phyloP scores from a whole-genome alignment of 2,113 vertebrate genomes.

The Guaruba guarouba region DNA sequence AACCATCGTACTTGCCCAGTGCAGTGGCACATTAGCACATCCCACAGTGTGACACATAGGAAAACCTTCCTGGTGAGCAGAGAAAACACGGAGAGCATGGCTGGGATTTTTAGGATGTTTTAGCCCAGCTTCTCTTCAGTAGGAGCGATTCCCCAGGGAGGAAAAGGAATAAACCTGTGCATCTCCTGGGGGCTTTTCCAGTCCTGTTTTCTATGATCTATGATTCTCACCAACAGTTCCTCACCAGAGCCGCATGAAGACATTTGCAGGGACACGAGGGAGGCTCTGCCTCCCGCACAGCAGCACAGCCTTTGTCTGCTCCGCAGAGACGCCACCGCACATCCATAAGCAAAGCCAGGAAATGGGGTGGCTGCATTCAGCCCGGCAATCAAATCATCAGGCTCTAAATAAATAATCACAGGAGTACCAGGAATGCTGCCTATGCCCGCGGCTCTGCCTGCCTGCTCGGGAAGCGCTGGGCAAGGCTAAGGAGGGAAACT shows the following conservation, averaged over 20 bases:
- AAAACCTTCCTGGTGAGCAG: neutral
- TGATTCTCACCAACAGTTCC: neutral
- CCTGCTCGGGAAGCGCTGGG: rapidly evolving
- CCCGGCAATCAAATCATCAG: neutral
- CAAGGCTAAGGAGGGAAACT: neutral
- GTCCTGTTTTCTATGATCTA: constrained; percentile 7
- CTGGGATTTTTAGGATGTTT: constrained; percentile 8
- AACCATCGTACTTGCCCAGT: rapidly evolving
- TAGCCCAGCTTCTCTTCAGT: neutral
- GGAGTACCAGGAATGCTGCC: neutral
- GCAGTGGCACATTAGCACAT: neutral
- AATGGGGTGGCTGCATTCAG: neutral
- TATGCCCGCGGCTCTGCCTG: rapidly evolving
- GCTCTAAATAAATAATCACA: constrained; percentile 52
- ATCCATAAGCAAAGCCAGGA: neutral
- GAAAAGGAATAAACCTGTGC: neutral
- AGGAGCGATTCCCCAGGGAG: neutral
- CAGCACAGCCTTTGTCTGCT: constrained; percentile 25
- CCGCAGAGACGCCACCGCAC: rapidly evolving
- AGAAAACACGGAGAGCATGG: neutral
- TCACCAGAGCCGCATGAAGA: neutral
- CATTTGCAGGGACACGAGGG: neutral
- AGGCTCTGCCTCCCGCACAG: neutral
- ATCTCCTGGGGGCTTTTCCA: neutral
- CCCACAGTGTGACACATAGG: neutral